Base-by-base conservation (phyloP, 2,113 vertebrate genomes). In the Centrocercus urophasianus region DNA sequence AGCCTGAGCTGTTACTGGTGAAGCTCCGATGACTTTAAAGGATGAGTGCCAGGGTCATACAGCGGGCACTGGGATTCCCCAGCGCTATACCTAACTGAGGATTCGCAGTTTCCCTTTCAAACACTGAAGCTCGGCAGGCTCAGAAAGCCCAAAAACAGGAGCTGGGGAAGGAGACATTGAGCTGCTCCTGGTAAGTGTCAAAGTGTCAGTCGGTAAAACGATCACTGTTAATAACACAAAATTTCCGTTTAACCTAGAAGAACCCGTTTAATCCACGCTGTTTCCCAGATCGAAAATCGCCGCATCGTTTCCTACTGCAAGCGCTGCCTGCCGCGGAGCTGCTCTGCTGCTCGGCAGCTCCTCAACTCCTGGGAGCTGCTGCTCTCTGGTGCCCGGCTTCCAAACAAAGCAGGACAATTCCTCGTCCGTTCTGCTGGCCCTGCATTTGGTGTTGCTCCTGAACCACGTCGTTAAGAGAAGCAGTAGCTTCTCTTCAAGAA, bases 331-430 rank as follows among this genome's bases (percentile, higher is more conserved):
- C 1, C 1, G 11, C 1, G 4, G 76, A 78, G 80, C 69, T 60
- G 43, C 54, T 88, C 21, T 59, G 77, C 52, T 38, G 69, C 43
- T 63, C 88, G 74, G 89, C 71, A 42, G 74, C 71, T 93, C 89
- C 90, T 76, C 86, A 96, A 88, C 47, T 95, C 93, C 91, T 92
- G 89, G 95, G 93, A 96, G 70, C 91, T 96, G 87, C 96, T 96
- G 96, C 95, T 96, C 96, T 66, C 96, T 96, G 96, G 71, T 94
- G 96, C 87, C 84, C 95, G 50, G 91, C 82, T 93, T 89, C 64
- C 78, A 85, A 82, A 96, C 75, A 78, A 88, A 32, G 30, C 1
- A 3, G 27, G n/a, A 84, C 42, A 24, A 36, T 38, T 87, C 86
- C 45, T 24, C 56, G 54, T 70, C 70, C 87, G 38, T 80, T 67